Percentiles rank a stretch among this genome's conserved stretches.
These are phyloP conservation scores for Dichetophora obliterata DNA, from an alignment of 2,888 invertebrate species.

Conservation along the genomic window DNA sequence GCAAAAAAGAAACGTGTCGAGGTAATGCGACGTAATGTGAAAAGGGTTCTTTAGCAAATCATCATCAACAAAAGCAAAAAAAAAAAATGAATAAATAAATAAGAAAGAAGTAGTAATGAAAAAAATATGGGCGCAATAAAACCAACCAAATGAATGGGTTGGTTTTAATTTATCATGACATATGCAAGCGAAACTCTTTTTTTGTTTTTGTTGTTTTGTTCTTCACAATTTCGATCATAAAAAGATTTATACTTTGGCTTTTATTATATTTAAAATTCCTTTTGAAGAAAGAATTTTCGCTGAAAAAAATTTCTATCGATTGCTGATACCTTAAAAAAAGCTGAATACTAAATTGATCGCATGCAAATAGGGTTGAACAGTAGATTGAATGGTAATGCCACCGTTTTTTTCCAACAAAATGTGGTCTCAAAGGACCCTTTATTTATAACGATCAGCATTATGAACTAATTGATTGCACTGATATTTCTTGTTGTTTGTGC, in stretches of 20 bases:
- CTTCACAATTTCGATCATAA: background rate
- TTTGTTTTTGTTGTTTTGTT: background rate
- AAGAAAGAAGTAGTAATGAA: background rate
- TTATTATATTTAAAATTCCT: background rate
- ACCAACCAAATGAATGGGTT: conserved; percentile 18
- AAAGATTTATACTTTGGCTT: background rate
- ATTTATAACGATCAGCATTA: no score
- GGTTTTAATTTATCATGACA: conserved; percentile 48
- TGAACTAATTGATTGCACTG: no score
- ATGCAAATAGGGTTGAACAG: background rate
- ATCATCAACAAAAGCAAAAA: conserved; percentile 27
- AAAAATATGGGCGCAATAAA: no score
- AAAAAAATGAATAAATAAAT: conserved; percentile 4
- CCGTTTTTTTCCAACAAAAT: no score
- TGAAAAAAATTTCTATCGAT: background rate
- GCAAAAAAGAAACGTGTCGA: background rate
- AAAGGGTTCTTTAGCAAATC: conserved; percentile 13
- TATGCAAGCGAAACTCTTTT: conserved; percentile 37
- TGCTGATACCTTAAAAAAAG: background rate
- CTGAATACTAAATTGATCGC: background rate
- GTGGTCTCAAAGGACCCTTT: no score
- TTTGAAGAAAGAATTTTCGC: background rate
- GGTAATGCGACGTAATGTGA: conserved; percentile 35
- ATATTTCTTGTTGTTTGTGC: no score
- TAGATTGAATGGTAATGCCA: no score